Evolutionary conservation across 2,113 vertebrate genomes (phyloP).

Genomic region (Synodontis membranacea): DNA sequence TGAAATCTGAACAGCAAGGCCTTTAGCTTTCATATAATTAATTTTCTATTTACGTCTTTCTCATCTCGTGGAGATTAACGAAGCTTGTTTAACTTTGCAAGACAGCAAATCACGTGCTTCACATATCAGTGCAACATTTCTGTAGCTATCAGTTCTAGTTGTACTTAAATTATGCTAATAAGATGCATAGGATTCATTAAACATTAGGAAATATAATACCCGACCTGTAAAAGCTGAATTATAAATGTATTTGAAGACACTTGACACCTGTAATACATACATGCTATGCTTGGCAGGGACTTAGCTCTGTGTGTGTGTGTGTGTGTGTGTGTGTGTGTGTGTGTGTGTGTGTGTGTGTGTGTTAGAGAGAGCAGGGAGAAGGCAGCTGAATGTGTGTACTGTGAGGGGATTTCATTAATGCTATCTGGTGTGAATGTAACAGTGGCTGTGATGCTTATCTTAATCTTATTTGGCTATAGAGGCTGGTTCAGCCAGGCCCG

Average conservation of each 20-base stretch:
- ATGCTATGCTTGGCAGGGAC: slow-evolving; percentile 1
- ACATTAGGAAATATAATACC: background rate
- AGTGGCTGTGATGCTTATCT: slow-evolving; percentile 69
- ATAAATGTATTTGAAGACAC: background rate
- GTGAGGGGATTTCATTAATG: slow-evolving; percentile 71
- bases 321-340: slow-evolving; percentile 18
- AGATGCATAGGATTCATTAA: background rate
- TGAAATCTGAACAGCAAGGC: slow-evolving; percentile 32
- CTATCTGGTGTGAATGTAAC: slow-evolving; percentile 66
- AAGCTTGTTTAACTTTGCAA: background rate
- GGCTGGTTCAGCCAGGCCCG: slow-evolving; percentile 52
- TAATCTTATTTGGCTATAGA: slow-evolving; percentile 72
- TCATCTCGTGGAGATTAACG: slow-evolving; percentile 12
- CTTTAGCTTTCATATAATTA: slow-evolving; percentile 34
- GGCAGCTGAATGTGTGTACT: slow-evolving; percentile 62
- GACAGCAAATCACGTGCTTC: background rate
- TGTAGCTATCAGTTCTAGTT: background rate
- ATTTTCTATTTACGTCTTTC: slow-evolving; percentile 19
- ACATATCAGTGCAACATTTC: background rate
- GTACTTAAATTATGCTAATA: background rate
- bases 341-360: slow-evolving; percentile 52
- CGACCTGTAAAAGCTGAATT: background rate
- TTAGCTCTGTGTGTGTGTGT: slow-evolving; percentile 11
- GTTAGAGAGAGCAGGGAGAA: slow-evolving; percentile 50
- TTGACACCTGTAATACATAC: slow-evolving; percentile 16